phyloP scores from a whole-genome alignment of 2,888 invertebrate genomes.

The Fragum sueziense region DNA sequence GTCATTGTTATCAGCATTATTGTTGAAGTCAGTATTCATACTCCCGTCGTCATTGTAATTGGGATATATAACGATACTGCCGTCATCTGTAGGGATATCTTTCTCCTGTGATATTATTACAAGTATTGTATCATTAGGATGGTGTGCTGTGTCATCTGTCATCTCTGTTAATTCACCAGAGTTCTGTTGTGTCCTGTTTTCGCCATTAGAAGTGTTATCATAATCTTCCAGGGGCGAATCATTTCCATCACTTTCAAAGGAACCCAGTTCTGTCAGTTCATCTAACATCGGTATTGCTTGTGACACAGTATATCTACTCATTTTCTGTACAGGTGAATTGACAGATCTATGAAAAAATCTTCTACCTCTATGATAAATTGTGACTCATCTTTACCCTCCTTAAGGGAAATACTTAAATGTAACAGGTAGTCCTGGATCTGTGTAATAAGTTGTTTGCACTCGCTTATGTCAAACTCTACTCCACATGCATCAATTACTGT shows the following conservation, averaged over 20 bases:
- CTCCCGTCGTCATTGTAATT: background rate
- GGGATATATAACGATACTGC: background rate
- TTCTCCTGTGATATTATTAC: background rate
- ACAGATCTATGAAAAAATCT: conserved; percentile 23
- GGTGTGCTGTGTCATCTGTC: background rate
- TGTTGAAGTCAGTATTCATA: background rate
- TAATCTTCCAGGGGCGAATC: background rate
- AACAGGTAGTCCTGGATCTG: conserved; percentile 1
- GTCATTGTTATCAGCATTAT: too few species aligned
- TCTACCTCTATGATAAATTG: conserved; percentile 11
- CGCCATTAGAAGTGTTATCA: background rate
- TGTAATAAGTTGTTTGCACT: background rate
- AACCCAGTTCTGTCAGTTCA: background rate
- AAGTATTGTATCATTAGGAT: background rate
- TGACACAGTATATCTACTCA: conserved; percentile 17
- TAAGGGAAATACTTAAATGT: conserved; percentile 17
- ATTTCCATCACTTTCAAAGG: background rate
- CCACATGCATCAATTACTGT: conserved; percentile 28
- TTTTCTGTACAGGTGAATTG: conserved; percentile 28
- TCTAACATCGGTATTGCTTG: conserved; percentile 4
- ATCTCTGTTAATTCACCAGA: background rate
- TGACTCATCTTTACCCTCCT: background rate
- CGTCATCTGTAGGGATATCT: conserved; percentile 4
- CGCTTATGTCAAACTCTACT: background rate
- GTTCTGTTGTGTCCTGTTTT: background rate